Base-by-base conservation (phyloP, 2,888 invertebrate genomes). In the Synergus itoensis region DNA sequence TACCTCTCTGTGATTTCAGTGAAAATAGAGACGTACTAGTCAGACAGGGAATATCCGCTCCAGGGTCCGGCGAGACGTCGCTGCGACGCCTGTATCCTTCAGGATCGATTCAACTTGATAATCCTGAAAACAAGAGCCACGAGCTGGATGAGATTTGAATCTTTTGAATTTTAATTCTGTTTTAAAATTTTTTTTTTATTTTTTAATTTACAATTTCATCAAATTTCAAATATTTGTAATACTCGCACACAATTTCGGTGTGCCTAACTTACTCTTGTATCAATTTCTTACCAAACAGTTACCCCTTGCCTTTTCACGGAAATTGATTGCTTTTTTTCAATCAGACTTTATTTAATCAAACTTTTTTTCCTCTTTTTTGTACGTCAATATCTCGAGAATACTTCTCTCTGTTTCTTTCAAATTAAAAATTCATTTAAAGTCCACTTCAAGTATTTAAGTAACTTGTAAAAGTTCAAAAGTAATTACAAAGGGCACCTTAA, bases 1-100 rank as follows among this genome's bases (percentile, higher is more conserved):
- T 79, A 57, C 64, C 77, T 28, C 65, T 48, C 43, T 76, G 21
- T 65, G 28, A 57, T 62, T 53, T 63, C 76, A 45, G 81, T 60
- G 77, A 77, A 81, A 77, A 83, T 75, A 80, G 81, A 78, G 76
- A 53, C 43, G 45, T 65, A 79, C 78, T 80, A 78, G 57, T 57
- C 75, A 69, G 69, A 69, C 69, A 53, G 12, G 18, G 78, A 21
- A 40, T 69, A 69, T 69, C 41, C 48, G 73, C 73, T 65, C 64
- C 73, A 73, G 73, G 73, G 73, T 73, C 73, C 73, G 73, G 48
- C 73, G 73, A 73, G 73, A 73, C 73, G 73, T 36, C 73, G 73
- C 53, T 45, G 36, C 53, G 73, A 48, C 73, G 73, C 73, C 69
- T 9, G 8, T 53, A 73, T 73, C 73, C 73, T 73, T 36, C n/a